Evolutionary conservation across 2,888 invertebrate genomes (phyloP), one percentile per base, ranked within the genome.

Genomic region (Trilocha varians): DNA sequence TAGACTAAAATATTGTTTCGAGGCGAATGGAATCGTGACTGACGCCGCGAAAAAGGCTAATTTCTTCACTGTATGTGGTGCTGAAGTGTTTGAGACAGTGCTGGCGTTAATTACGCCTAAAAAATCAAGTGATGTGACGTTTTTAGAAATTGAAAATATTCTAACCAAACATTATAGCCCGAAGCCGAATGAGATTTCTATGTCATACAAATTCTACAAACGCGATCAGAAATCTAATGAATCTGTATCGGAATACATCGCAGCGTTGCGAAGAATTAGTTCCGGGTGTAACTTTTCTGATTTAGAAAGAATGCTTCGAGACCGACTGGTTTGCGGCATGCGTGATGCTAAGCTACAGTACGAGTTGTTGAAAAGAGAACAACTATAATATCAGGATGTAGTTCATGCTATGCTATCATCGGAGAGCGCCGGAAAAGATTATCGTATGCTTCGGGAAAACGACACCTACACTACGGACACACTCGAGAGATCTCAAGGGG

Each of bases 261-360:
- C 42, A 15, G 32, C 38, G 38, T 25, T 53, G 5, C 32, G 50
- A 36, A 52, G 48, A 48, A 35, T 53, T n/a, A 50, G 52, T 43
- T 32, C 47, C 1, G 38, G 42, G 2, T 56, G 53, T 39, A 51
- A 53, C 40, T 56, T 50, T 43, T 9, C 38, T 1, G 41, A 53
- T 25, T 47, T 52, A 18, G 51, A 53, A 17, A 41, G 49, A n/a
- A 54, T 47, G 51, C 40, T 49, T 13, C 49, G 51, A 3, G 54
- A 55, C 34, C 40, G 48, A 34, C 36, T 52, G 1, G 50, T 53
- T n/a, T 53, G 53, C 17, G 49, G 55, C 5, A 49, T 55, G 52
- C 39, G 17, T 15, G 50, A 45, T 15, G 37, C 36, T 6, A 44
- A 40, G 13, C 33, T 54, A 9, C 50, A 51, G 33, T 55, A 49